These are phyloP conservation scores for Moxostoma hubbsi DNA, from an alignment of 2,797 vertebrate species.

Conservation along the genomic window DNA sequence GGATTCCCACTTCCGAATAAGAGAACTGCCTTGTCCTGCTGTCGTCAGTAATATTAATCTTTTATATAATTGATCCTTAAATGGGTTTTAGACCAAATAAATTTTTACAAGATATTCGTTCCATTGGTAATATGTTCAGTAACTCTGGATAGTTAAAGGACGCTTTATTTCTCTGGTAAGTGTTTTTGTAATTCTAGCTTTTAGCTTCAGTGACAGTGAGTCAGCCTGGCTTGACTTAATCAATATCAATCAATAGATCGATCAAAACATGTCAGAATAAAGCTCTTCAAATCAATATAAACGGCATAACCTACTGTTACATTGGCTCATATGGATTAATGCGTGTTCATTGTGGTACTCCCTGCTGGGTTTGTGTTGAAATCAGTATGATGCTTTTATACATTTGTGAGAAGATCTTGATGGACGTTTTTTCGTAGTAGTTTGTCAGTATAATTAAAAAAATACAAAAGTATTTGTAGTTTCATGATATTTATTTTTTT, in stretches of 20 bases:
- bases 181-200: neutral
- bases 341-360: too few species aligned
- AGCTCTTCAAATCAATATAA: neutral
- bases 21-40: conserved; percentile 13
- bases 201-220: conserved; percentile 34
- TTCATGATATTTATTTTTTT: too few species aligned
- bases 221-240: conserved; percentile 13
- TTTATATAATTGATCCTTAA: neutral
- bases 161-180: conserved; percentile 43
- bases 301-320: neutral
- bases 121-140: conserved; percentile 25
- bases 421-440: too few species aligned
- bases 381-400: too few species aligned
- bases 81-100: conserved; percentile 9
- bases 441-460: too few species aligned
- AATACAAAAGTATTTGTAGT: too few species aligned
- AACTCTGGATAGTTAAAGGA: neutral
- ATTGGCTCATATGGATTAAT: neutral
- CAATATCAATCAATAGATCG: neutral
- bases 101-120: neutral
- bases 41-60: conserved; percentile 5
- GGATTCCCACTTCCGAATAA: conserved; percentile 19
- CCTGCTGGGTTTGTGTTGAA: neutral
- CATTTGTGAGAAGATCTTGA: too few species aligned
- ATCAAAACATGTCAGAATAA: neutral